A percentile compares a stretch with the other conserved stretches of the same genome.
These are phyloP conservation scores for Poeciliopsis turneri DNA, from an alignment of 2,797 vertebrate genomes.

Conservation along the genomic window DNA sequence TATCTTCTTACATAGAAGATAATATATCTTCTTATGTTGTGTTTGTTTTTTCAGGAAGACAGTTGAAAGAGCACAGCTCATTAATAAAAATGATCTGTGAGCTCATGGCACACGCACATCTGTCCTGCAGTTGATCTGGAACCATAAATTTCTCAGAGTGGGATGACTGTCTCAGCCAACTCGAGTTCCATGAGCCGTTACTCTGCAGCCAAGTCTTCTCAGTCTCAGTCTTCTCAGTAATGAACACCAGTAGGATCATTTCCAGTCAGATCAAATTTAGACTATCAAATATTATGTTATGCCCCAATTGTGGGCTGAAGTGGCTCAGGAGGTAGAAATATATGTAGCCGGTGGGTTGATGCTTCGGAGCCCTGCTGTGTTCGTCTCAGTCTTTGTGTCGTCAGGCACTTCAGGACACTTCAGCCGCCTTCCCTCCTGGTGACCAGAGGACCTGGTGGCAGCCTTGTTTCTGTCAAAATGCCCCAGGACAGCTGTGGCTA, in stretches of 20 bases:
- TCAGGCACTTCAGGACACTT: background rate
- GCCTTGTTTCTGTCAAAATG: background rate
- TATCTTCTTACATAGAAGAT: too few relatives aligned
- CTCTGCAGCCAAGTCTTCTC: background rate
- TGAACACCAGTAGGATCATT: background rate
- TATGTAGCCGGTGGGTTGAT: background rate
- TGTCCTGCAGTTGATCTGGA: slow-evolving; percentile 36
- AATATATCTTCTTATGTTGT: background rate
- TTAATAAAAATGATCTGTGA: slow-evolving; percentile 62
- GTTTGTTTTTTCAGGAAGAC: too few relatives aligned
- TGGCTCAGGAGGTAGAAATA: background rate
- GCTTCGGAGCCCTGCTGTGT: background rate
- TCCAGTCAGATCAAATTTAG: background rate
- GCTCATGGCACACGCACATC: slow-evolving; percentile 63
- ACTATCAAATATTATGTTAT: background rate
- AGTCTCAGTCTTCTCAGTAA: background rate
- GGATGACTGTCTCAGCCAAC: slow-evolving; percentile 2
- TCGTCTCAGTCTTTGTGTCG: background rate
- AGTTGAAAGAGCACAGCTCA: slow-evolving; percentile 17
- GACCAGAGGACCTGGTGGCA: background rate
- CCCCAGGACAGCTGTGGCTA: background rate
- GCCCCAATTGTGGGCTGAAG: background rate
- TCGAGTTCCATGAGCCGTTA: slow-evolving; percentile 16
- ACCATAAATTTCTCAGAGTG: background rate
- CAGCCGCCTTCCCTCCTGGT: background rate